Percentiles rank a stretch among this genome's conserved stretches.
These are phyloP conservation scores for Anniella stebbinsi DNA, from an alignment of 2,797 vertebrate genomes.

Conservation along the genomic window DNA sequence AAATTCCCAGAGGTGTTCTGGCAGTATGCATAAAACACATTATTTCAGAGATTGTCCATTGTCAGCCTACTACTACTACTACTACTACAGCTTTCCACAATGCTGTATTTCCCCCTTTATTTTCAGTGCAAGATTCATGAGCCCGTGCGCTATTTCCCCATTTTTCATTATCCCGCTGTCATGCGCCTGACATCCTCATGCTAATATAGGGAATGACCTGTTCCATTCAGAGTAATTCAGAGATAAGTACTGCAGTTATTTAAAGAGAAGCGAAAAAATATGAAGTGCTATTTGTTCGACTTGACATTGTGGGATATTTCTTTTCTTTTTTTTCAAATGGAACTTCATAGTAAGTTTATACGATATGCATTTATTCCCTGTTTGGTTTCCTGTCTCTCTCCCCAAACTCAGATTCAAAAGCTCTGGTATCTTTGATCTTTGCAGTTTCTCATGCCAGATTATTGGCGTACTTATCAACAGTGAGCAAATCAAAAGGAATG, in stretches of 20 bases:
- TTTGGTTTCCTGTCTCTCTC: neutral
- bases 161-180: slow-evolving; percentile 69
- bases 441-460: neutral
- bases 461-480: neutral
- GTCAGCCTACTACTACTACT: neutral
- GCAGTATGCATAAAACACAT: slow-evolving; percentile 13
- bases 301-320: neutral
- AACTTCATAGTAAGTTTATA: slow-evolving; percentile 17
- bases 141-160: slow-evolving; percentile 45
- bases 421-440: neutral
- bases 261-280: slow-evolving; percentile 48
- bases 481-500: neutral
- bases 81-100: neutral
- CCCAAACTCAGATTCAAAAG: neutral
- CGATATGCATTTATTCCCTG: neutral
- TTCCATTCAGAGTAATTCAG: slow-evolving; percentile 53
- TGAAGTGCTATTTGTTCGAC: slow-evolving; percentile 41
- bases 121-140: slow-evolving; percentile 55
- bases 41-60: slow-evolving; percentile 11
- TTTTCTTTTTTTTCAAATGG: slow-evolving; percentile 39
- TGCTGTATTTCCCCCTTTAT: slow-evolving; percentile 13
- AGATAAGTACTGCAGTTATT: slow-evolving; percentile 47
- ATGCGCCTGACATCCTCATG: slow-evolving; percentile 52
- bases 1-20: neutral
- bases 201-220: slow-evolving; percentile 55